Evolutionary conservation across 1,140 invertebrate species (phyloP), one percentile per base, ranked within the genome.

Genomic region (Aphelenchoides fujianensis): DNA sequence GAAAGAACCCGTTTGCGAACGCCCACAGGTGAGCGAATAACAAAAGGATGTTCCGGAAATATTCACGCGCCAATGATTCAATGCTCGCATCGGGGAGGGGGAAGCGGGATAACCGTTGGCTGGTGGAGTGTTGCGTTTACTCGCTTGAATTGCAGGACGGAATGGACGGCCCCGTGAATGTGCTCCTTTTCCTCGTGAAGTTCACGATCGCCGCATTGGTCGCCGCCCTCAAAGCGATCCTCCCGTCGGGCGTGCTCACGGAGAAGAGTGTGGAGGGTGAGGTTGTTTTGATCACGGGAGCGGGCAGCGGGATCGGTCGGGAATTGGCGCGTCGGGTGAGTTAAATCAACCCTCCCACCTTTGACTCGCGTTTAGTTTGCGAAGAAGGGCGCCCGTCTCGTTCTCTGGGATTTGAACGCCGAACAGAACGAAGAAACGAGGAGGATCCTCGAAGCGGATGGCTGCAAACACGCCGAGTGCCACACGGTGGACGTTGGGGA

Each of bases 371-470:
- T 76, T 78, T 62, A 82, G 70, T 84, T 84, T 68, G 92, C 91
- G 3, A 88, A 90, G 74, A 86, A 91, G 16, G 91, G 92, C 67
- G 91, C 91, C 53, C 90, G 88, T 68, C 89, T 96, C 16, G 90
- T 97, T 12, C 87, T 94, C 41, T 96, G 93, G 92, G 94, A 97
- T 86, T 89, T 95, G 55, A 94, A 94, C 85, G 88, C 91, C 85
- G 87, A 85, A 91, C 91, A 89, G 55, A 89, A 93, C 75, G 88
- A 90, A 70, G 90, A 91, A 79, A 91, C 92, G 0, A 89, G 89
- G 5, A 86, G 89, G 67, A 85, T 89, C 55, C 87, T 94, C 2
- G 86, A 87, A 64, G 85, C 89, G 1, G 86, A 89, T 55, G 91
- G 91, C 32, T 90, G 89, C 67, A 87, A 88, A 34, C 84, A 82